Base-by-base conservation (phyloP, 1,140 invertebrate genomes). In the Riptortus pedestris region DNA sequence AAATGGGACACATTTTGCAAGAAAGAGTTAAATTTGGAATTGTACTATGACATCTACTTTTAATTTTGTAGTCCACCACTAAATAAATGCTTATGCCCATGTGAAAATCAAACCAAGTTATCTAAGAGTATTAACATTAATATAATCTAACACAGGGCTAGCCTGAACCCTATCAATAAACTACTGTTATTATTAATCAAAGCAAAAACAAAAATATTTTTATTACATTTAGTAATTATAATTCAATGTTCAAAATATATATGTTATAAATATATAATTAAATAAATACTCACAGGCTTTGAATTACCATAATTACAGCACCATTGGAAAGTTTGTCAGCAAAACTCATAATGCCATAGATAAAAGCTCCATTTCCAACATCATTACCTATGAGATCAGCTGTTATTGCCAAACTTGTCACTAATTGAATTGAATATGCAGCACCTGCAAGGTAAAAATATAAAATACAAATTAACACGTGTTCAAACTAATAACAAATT, bases 291-390 rank as follows among this genome's bases (percentile, higher is more conserved):
- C 55, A 51, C 64, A 65, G 4, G 1, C 51, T 2, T 51, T 60
- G 64, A 29, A 65, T 29, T 4, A 48, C 24, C 55, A 64, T 60
- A 27, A 65, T 65, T 60, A 85, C 88, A 14, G 90, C 68, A 12
- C 94, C 94, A 78, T 93, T 89, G 1, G 87, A 84, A 2, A 97
- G 72, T 79, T 97, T 98, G 73, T 97, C 94, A 4, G 85, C 80
- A 74, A 97, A 95, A 78, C 92, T 96, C 93, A 97, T 96, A 26
- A 90, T 79, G n/a, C 94, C 94, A 77, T 94, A 97, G 7, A 97
- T 88, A 77, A 96, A 96, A 45, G 93, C 94, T 18, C 91, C 90
- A 68, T 83, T 91, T 70, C 89, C 83, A 0, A 86, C 88, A 72
- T 88, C 88, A 28, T 83, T 79, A 18, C 91, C 92, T 67, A 97